These are phyloP conservation scores for Steinernema carpocapsae DNA, from an alignment of 2,888 invertebrate species.

Conservation along the genomic window DNA sequence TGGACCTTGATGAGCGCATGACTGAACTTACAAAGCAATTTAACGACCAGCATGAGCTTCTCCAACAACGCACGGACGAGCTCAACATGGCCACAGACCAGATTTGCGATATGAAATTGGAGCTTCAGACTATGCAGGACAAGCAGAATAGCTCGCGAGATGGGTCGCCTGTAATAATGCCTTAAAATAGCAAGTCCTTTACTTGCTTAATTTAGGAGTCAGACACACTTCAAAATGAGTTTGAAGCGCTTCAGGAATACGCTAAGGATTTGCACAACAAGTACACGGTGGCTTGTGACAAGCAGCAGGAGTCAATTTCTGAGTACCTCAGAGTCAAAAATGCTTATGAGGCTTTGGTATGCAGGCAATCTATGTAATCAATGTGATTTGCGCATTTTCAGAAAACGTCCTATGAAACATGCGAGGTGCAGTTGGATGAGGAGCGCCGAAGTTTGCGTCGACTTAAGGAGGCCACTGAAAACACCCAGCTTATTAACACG, in stretches of 20 bases:
- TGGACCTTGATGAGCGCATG: not conserved
- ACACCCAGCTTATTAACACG: not conserved
- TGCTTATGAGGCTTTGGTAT: not conserved
- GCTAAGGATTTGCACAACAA: slow-evolving; percentile 5
- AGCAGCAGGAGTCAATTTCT: not conserved
- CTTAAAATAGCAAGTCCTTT: not conserved
- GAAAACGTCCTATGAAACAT: not conserved
- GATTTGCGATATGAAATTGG: not conserved
- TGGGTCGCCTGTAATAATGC: not conserved
- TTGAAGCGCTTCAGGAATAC: not conserved
- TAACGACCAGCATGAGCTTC: not conserved
- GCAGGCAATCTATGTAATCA: not conserved
- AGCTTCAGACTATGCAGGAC: not conserved
- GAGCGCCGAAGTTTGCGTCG: not conserved
- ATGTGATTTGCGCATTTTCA: not conserved
- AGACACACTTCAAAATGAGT: not conserved
- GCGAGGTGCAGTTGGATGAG: not conserved
- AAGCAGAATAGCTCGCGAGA: not conserved
- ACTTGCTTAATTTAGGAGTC: not conserved
- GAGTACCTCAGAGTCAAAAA: not conserved
- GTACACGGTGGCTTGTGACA: not conserved
- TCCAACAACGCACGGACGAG: not conserved
- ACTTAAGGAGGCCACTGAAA: slow-evolving; percentile 14
- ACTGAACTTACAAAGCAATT: not conserved
- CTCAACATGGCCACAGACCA: not conserved